phyloP scores from a whole-genome alignment of 1,140 invertebrate genomes.

The Campodea augens region DNA sequence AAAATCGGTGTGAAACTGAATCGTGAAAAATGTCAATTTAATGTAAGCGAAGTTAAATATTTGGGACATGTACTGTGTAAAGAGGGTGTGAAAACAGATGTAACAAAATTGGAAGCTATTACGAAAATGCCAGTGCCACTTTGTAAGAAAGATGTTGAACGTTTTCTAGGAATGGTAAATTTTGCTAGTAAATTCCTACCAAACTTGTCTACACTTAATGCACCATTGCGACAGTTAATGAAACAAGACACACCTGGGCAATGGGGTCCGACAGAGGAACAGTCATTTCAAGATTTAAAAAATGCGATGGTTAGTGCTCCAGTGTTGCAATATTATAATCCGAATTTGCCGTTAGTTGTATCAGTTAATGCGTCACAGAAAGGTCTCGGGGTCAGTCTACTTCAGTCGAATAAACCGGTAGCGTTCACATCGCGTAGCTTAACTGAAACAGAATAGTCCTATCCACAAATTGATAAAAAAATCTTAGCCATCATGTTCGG shows the following conservation, averaged over 20 bases:
- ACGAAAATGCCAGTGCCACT: conserved; percentile 15
- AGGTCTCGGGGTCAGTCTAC: conserved; percentile 11
- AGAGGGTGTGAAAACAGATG: conserved; percentile 19
- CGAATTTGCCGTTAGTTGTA: conserved; percentile 10
- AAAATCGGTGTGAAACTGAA: conserved; percentile 18
- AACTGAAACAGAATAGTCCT: conserved; percentile 5
- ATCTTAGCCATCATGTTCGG: conserved; percentile 8
- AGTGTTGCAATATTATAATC: conserved; percentile 17
- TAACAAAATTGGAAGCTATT: conserved; percentile 21
- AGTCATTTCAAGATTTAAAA: conserved; percentile 18
- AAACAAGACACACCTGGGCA: conserved; percentile 15
- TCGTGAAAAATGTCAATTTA: conserved; percentile 21
- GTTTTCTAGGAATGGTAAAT: conserved; percentile 24
- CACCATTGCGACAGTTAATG: conserved; percentile 15
- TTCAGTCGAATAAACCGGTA: conserved; percentile 1
- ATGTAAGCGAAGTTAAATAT: conserved; percentile 19
- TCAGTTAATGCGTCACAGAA: conserved; percentile 15
- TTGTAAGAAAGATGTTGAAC: conserved; percentile 21
- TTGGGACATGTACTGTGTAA: conserved; percentile 21
- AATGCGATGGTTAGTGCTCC: conserved; percentile 12
- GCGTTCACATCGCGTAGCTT: conserved; percentile 8
- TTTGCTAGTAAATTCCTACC: conserved; percentile 20
- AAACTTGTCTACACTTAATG: not conserved
- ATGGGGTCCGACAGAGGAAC: conserved; percentile 15
- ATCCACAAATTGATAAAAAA: conserved; percentile 10